A percentile compares a stretch with the other conserved stretches of the same genome.
Evolutionary conservation across 1,140 invertebrate genomes (phyloP).

Genomic region (Drosophila kohkoa): DNA sequence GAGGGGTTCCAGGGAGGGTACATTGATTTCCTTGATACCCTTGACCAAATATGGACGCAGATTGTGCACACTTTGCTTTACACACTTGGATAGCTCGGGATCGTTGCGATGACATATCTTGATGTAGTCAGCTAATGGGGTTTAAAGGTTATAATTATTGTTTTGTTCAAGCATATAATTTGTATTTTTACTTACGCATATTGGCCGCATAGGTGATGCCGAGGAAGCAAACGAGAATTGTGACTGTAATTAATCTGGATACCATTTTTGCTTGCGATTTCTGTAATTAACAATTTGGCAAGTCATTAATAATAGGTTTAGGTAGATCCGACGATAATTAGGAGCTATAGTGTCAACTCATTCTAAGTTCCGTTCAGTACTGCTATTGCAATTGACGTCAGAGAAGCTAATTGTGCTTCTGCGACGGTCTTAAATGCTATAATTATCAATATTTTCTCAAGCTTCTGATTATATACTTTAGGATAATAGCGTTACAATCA

Average conservation of each 20-base stretch:
- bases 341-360: constrained; percentile 15
- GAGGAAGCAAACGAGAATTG: constrained; percentile 48
- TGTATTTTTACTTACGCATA: constrained; percentile 60
- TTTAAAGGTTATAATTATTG: not conserved
- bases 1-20: constrained; percentile 88
- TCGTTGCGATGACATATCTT: constrained; percentile 87
- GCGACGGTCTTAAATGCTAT: not conserved
- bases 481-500: not conserved
- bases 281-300: constrained; percentile 29
- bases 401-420: constrained; percentile 11
- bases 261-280: constrained; percentile 47
- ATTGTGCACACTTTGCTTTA: constrained; percentile 85
- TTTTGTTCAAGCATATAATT: not conserved
- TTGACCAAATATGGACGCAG: constrained; percentile 85
- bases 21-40: constrained; percentile 87
- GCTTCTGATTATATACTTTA: constrained; percentile 20
- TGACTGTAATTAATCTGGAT: constrained; percentile 42
- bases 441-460: constrained; percentile 15
- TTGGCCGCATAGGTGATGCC: constrained; percentile 32
- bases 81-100: constrained; percentile 86
- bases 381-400: constrained; percentile 21
- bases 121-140: constrained; percentile 87
- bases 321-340: not conserved
- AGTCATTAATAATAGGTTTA: constrained; percentile 4
- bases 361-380: constrained; percentile 4